Conservation (phyloP, 2,888 invertebrate species). For the Cheilosia soror region DNA sequence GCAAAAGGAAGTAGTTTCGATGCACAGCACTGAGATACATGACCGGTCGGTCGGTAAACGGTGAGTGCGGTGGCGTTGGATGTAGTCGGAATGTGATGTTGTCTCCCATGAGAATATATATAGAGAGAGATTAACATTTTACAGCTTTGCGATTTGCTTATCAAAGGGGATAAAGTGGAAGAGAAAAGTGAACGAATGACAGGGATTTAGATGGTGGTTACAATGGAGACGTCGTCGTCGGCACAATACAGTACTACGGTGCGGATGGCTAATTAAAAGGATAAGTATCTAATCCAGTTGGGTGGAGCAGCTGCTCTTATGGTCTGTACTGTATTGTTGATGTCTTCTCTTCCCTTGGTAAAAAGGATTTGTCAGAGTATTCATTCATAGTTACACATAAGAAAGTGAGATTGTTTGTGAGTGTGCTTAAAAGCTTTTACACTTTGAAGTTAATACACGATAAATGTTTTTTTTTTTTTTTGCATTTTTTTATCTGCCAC, state of each 20-base stretch:
- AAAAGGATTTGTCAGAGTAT: slow-evolving; percentile 34
- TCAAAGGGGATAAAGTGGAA: slow-evolving; percentile 47
- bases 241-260: slow-evolving; percentile 32
- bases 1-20: slow-evolving; percentile 36
- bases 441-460: not conserved
- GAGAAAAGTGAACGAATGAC: slow-evolving; percentile 54
- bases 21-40: slow-evolving; percentile 18
- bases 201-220: slow-evolving; percentile 59
- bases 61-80: not conserved
- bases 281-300: slow-evolving; percentile 65
- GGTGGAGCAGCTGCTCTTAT: slow-evolving; percentile 43
- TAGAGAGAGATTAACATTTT: slow-evolving; percentile 59
- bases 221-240: slow-evolving; percentile 29
- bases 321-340: slow-evolving; percentile 18
- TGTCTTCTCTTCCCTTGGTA: slow-evolving; percentile 2
- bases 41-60: not conserved
- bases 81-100: slow-evolving; percentile 9
- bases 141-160: slow-evolving; percentile 62
- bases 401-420: slow-evolving; percentile 16
- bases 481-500: too few relatives aligned
- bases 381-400: not conserved
- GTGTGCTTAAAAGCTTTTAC: not conserved
- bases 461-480: too few relatives aligned
- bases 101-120: slow-evolving; percentile 17
- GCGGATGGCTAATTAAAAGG: slow-evolving; percentile 64